Evolutionary conservation across 2,113 vertebrate genomes (phyloP), one percentile per base, ranked within the genome.

Genomic region (Leuciscus idus): DNA sequence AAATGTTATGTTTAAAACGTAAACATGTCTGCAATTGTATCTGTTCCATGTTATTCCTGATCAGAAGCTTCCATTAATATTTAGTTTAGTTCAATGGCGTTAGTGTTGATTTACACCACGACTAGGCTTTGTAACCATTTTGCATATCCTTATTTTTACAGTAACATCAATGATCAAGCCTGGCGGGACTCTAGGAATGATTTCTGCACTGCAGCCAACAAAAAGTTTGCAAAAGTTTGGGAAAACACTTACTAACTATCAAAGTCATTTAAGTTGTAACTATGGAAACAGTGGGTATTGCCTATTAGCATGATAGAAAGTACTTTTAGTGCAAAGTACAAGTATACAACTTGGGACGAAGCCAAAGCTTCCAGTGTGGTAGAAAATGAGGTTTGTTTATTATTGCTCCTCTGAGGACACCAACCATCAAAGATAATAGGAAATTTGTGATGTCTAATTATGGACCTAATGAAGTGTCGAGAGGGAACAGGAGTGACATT

Each of bases 371-470:
- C 33, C 55, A 5, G 19, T 33, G 26, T 57, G 36, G 4, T 30
- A 59, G 52, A 55, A 76, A 57, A 57, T 26, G 3, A 77, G 46
- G 17, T 79, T 81, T 81, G 59, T 64, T 64, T 81, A 36, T 81
- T 62, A 81, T 81, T 23, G 77, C 36, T 39, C 78, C 36, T 46
- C 23, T 19, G 57, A 62, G 36, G 8, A 64, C 26, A 28, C 62
- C n/a, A 64, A 46, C 78, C n/a, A 59, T 79, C 36, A 26, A 13
- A 64, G 78, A n/a, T 81, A 81, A 81, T 81, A 46, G 23, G 78
- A 81, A 81, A 81, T 64, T 10, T 46, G 78, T 64, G 57, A 81
- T 81, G 39, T 46, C 23, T 81, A 81, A 64, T 81, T 64, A 81
- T 64, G 59, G 13, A 64, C 12, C 33, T 64, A 81, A 81, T 64